phyloP scores from a whole-genome alignment of 2,113 vertebrate species.

The Zapornia atra region DNA sequence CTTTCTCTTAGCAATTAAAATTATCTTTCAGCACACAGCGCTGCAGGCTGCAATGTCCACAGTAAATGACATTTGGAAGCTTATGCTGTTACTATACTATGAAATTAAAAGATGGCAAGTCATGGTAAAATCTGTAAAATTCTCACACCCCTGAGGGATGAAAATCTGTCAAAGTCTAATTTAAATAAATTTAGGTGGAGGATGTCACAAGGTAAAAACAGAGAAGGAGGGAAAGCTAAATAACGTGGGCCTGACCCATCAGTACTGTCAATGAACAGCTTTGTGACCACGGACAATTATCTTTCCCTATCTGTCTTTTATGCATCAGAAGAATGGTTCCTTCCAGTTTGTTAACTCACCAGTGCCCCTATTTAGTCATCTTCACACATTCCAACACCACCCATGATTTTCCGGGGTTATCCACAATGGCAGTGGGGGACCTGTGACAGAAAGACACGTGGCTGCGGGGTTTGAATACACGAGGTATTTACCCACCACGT shows the following conservation, averaged over 20 bases:
- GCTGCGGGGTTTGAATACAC: too few species aligned
- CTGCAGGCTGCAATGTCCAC: background rate
- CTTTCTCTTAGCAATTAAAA: background rate
- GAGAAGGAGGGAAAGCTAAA: background rate
- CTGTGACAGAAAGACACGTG: too few species aligned
- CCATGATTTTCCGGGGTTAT: background rate
- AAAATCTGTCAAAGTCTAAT: background rate
- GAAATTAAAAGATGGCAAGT: background rate
- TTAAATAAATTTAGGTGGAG: background rate
- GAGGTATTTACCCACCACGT: too few species aligned
- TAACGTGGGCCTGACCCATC: background rate
- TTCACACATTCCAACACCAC: background rate
- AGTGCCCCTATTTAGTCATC: background rate
- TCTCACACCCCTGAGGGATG: background rate
- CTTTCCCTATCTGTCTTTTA: background rate
- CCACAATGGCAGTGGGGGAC: too few species aligned
- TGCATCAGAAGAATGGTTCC: background rate
- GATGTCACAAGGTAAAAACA: background rate
- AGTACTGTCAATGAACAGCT: background rate
- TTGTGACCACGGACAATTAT: background rate
- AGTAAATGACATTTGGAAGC: background rate
- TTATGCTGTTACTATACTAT: background rate
- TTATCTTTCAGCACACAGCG: background rate
- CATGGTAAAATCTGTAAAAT: background rate
- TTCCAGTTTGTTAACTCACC: background rate